phyloP scores from a whole-genome alignment of 2,888 invertebrate genomes.

The Mongoloraphidia duomilia region DNA sequence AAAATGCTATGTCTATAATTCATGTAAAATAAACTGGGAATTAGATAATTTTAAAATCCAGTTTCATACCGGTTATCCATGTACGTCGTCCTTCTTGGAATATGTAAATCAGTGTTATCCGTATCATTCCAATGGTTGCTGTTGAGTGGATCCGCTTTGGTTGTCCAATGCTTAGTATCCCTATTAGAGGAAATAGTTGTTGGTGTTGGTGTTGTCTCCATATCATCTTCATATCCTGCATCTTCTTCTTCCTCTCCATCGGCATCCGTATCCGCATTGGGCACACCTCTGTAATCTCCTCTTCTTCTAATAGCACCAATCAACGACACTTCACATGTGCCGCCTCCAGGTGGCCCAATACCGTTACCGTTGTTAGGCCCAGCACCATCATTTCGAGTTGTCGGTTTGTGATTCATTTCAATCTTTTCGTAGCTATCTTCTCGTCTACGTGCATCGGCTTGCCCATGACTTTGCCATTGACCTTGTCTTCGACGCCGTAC shows the following conservation, averaged over 20 bases:
- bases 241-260: conserved; percentile 45
- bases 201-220: conserved; percentile 18
- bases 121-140: conserved; percentile 2
- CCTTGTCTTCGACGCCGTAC: conserved; percentile 46
- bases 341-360: conserved; percentile 13
- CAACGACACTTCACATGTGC: conserved; percentile 20
- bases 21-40: not conserved
- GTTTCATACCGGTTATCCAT: conserved; percentile 38
- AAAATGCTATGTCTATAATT: not conserved
- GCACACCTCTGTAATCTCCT: conserved; percentile 59
- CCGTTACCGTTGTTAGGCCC: conserved; percentile 17
- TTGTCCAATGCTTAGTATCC: not conserved
- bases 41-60: not conserved
- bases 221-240: conserved; percentile 30
- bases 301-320: conserved; percentile 37
- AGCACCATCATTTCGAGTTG: conserved; percentile 17
- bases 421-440: conserved; percentile 66
- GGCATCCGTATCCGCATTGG: conserved; percentile 42
- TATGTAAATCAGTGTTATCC: conserved; percentile 43
- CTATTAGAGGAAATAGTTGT: not conserved
- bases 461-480: conserved; percentile 26
- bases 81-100: conserved; percentile 33
- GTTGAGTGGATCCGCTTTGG: not conserved
- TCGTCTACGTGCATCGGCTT: conserved; percentile 27
- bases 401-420: conserved; percentile 48